Base-by-base conservation (phyloP, 2,888 invertebrate species). In the Eumerus sabulonum region DNA sequence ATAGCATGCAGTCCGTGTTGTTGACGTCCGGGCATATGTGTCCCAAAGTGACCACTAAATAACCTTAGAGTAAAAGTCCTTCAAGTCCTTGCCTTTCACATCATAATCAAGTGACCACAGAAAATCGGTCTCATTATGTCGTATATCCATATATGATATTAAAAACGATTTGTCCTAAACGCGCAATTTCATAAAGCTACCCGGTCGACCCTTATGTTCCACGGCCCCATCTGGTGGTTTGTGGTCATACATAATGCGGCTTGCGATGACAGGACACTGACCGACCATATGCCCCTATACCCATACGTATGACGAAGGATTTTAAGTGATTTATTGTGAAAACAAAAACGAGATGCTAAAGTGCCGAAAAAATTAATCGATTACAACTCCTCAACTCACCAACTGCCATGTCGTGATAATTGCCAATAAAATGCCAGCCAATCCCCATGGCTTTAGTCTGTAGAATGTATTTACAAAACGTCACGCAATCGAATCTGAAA, bases 71-170 rank as follows among this genome's bases (percentile, higher is more conserved):
- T 60, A 59, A 62, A 74, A 48, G 59, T 74, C 79, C 74, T 64
- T 60, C 50, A 74, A 68, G 79, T 59, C 19, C 11, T 57, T 27
- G 27, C 62, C 35, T 54, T 60, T 74, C 73, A 54, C 67, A 59
- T 74, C 56, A 16, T 79, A 79, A 68, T 74, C 74, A 74, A 79
- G 59, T 74, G 63, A 70, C 79, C 68, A 19, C 68, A 64, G 11
- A 67, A 54, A 68, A 63, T 27, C 53, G 74, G 36, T 27, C 7
- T 27, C 7, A 7, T 27, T 27, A 27, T 27, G 27, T 27, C 27
- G 27, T 27, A 27, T 27, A 27, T 7, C 27, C 7, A 27, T 76
- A 54, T 60, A 60, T 47, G 44, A 72, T 67, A 72, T 73, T 68
- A 68, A 63, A 51, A 54, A 70, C 47, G 51, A 64, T 59, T 68